Percentiles rank a stretch among this genome's conserved stretches.
Conservation (phyloP, 2,888 invertebrate genomes). For the Acronicta alni region DNA sequence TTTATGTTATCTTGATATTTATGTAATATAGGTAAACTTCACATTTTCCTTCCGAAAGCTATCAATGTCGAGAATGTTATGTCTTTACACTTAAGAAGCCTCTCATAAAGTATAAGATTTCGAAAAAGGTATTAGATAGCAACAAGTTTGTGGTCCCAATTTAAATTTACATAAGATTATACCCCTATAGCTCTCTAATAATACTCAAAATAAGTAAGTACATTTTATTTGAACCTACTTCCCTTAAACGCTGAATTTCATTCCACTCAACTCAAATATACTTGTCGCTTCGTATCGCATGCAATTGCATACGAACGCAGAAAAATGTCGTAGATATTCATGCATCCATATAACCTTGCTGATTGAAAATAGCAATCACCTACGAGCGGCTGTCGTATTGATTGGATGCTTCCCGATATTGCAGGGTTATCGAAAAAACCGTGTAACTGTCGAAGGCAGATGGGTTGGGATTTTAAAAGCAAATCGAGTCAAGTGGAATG, state of each 20-base stretch:
- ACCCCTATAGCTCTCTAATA: not conserved
- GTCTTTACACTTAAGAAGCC: not conserved
- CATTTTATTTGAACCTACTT: slow-evolving; percentile 21
- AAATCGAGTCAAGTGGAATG: slow-evolving; percentile 24
- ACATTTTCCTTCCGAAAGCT: too few relatives aligned
- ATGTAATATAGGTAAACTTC: too few relatives aligned
- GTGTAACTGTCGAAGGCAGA: slow-evolving; percentile 53
- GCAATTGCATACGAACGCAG: slow-evolving; percentile 48
- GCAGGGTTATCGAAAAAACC: slow-evolving; percentile 57
- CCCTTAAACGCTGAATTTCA: slow-evolving; percentile 32
- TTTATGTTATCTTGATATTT: too few relatives aligned
- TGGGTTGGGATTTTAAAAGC: slow-evolving; percentile 48
- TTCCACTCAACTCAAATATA: slow-evolving; percentile 30
- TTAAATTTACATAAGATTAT: not conserved
- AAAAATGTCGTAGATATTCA: slow-evolving; percentile 55
- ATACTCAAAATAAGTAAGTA: not conserved
- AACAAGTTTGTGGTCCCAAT: not conserved
- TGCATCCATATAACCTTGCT: slow-evolving; percentile 52
- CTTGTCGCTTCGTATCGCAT: slow-evolving; percentile 19
- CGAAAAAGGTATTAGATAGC: not conserved
- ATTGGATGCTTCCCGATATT: slow-evolving; percentile 63
- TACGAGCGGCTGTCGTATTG: slow-evolving; percentile 60
- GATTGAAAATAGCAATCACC: slow-evolving; percentile 73
- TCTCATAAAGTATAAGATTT: slow-evolving; percentile 1
- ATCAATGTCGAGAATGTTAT: not conserved